Evolutionary conservation across 2,797 vertebrate species (phyloP), one percentile per base, ranked within the genome.

Genomic region (Dromococcyx pavoninus): DNA sequence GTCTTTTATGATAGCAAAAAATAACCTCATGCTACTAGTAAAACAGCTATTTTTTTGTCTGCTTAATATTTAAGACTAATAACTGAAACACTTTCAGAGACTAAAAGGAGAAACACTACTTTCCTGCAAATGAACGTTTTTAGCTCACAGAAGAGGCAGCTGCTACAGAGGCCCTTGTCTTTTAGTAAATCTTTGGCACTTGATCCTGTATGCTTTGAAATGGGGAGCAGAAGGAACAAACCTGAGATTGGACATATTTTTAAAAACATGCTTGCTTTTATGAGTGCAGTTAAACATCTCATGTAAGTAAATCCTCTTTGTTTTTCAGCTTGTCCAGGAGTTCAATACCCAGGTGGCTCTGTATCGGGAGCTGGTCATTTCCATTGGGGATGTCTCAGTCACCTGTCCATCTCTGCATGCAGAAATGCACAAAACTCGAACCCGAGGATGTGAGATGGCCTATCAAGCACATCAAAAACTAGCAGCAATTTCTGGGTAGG

Each of bases 271-370:
- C 2, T 58, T 92, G 28, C 54, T 91, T 94, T 56, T 72, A 17
- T 41, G 22, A 14, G 1, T 32, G 16, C 66, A 25, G 25, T 56
- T 58, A n/a, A 89, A 56, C 15, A 25, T 92, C 75, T 96, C 21
- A 32, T 56, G 27, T 85, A 72, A 92, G 77, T 93, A 81, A 95
- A 64, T 75, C 3, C 5, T 84, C 21, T 94, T 95, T 98, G 66
- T 97, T 96, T 98, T 97, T 94, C 98, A 99, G 99, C 99, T 99
- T 96, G 99, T 99, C 96, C 99, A 99, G 97, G 99, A 99, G 93
- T 99, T 99, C 98, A 99, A 99, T 95, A 99, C 99, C 27, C 99
- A 99, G 92, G 99, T 99, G 98, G 99, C 99, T 96, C 98, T 99
- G 50, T 99, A 99, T 93, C 98, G 99, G 84, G 99, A 99, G 90